Evolutionary conservation across 37 sponge, comb jelly and placozoan genomes (phyloP), one percentile per base, ranked within the genome.

Genomic region (Geodia barretti): DNA sequence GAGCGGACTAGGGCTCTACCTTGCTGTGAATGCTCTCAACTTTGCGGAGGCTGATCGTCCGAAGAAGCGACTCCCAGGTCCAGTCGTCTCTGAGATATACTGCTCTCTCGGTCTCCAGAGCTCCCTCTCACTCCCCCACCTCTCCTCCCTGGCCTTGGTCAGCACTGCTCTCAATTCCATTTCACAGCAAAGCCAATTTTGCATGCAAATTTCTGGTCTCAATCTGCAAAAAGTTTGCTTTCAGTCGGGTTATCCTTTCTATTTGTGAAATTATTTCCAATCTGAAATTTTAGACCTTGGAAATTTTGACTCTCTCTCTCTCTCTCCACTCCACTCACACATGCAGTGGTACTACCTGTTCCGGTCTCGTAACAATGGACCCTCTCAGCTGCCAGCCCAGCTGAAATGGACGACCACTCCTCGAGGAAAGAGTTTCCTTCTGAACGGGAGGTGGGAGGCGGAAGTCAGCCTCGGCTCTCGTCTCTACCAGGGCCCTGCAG

Each of bases 21-120:
- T 77, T 59, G 81, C 73, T 9, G 78, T 85, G 34, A 90, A 79
- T 62, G 90, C 90, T 37, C 77, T 90, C 77, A 90, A 90, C 90
- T 88, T 83, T 88, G 89, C 79, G 0, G 84, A 83, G 68, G 68
- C 79, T 0, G 79, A 72, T 4, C 38, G 84, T 14, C 73, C 82
- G 17, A 64, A 39, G 26, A 31, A 41, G 3, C 42, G 41, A 9
- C 77, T 88, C 35, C 58, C 37, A 5, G 64, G 42, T 58, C 83
- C 69, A 32, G 5, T 71, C 64, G 30, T 84, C 41, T 67, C 89
- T 31, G 84, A 88, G 68, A 71, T 83, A 73, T 83, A 64, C 67
- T 81, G 83, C 78, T 70, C 74, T 21, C 77, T 83, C 74, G 89
- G 73, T 42, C 73, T 88, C 7, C 79, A 83, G 70, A 75, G 77